A percentile compares a stretch with the other conserved stretches of the same genome.
These are phyloP conservation scores for Megaceryle torquata DNA, from an alignment of 2,113 vertebrate species.

Conservation along the genomic window DNA sequence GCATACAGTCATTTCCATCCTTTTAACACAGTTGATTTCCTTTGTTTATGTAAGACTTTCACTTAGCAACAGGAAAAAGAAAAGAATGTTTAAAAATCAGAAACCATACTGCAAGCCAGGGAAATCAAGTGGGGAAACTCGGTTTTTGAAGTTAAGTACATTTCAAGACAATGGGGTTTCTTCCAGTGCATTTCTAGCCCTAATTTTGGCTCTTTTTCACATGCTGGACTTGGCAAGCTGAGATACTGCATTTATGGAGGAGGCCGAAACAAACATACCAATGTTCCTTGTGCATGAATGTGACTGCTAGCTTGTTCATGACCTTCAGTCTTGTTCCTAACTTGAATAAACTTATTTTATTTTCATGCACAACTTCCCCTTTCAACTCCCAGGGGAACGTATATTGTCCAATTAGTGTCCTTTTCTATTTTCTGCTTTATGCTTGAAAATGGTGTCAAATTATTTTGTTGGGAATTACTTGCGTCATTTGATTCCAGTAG, in stretches of 20 bases:
- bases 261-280: neutral
- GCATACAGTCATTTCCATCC: constrained; percentile 50
- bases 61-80: constrained; percentile 39
- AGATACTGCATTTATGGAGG: neutral
- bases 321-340: neutral
- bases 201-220: constrained; percentile 4
- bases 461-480: neutral
- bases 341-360: neutral
- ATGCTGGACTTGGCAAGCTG: neutral
- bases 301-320: neutral
- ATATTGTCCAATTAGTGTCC: neutral
- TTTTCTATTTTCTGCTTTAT: neutral
- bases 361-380: constrained; percentile 30
- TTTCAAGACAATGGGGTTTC: constrained; percentile 22
- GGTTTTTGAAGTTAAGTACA: constrained; percentile 13
- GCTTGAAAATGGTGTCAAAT: neutral
- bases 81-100: constrained; percentile 34
- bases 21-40: constrained; percentile 56
- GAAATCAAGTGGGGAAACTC: constrained; percentile 26
- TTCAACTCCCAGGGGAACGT: neutral
- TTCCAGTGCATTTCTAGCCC: neutral
- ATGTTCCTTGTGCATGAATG: neutral
- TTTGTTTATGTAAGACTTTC: constrained; percentile 46
- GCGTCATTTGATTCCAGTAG: neutral
- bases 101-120: constrained; percentile 28